Conservation (phyloP, 2,797 vertebrate species). For the Vultur gryphus region DNA sequence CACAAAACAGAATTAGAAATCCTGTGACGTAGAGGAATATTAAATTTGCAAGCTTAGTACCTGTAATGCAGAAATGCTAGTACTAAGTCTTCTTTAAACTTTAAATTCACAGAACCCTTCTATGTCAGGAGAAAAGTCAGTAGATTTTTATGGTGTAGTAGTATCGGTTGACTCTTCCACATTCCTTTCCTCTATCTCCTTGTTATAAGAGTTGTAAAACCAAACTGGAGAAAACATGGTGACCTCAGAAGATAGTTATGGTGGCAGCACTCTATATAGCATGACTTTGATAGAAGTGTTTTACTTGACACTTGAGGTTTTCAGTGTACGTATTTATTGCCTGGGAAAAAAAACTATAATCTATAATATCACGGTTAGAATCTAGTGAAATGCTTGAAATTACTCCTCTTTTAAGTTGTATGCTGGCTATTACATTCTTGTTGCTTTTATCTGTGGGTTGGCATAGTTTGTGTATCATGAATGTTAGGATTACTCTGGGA, state of each 20-base stretch:
- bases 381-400: background rate
- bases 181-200: background rate
- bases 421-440: background rate
- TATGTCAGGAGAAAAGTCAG: background rate
- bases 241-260: constrained; percentile 5
- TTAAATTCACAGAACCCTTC: background rate
- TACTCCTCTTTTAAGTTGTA: background rate
- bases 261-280: background rate
- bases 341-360: background rate
- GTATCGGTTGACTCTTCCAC: background rate
- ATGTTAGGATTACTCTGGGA: background rate
- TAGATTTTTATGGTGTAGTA: background rate
- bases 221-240: background rate
- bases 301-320: background rate
- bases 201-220: background rate
- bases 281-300: background rate
- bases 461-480: background rate
- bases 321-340: background rate
- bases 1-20: background rate
- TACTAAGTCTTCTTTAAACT: background rate
- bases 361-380: background rate
- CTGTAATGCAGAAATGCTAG: background rate
- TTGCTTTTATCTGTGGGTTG: background rate
- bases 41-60: background rate
- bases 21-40: background rate